Base-by-base conservation (phyloP, 2,797 vertebrate genomes). In the Acanthornis magna region DNA sequence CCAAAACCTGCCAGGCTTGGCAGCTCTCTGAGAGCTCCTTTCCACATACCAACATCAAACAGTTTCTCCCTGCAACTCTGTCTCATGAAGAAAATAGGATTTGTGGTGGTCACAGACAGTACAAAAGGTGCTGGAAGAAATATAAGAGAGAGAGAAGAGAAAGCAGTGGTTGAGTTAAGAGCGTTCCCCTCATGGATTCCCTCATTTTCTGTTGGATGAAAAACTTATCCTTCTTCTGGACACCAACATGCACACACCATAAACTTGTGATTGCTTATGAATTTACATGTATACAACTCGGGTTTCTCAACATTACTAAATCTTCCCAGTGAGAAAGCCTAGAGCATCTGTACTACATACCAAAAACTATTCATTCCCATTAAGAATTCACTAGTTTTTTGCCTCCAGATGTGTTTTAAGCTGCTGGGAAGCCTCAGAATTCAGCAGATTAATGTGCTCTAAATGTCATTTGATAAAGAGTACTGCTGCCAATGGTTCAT, bases 381-480 rank as follows among this genome's bases (percentile, higher is more conserved):
- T 88, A 90, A 89, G 74, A 91, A 95, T 84, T 91, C 66, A 47
- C 72, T 54, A 62, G 1, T 5, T 78, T 91, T 92, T 89, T 91
- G 88, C 91, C 84, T 96, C 87, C 94, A 95, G 90, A 92, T 93
- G 86, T 73, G 67, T 91, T 95, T 94, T 84, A 94, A 96, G 75
- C 78, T 93, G 67, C 66, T 94, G 68, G 43, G 42, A 89, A 95
- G 54, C 58, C 62, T 78, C 86, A 77, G 88, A 95, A 95, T 89
- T 93, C 77, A 94, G 61, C 60, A 89, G 84, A 94, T 91, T 80
- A 96, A 90, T 94, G 84, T 81, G 84, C 93, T 96, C 66, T 87
- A 86, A 96, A 97, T 93, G 91, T 93, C 70, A 85, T 60, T 94
- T 79, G 85, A 93, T 76, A 97, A 97, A 96, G 91, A 92, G 90